Percentiles rank a stretch among this genome's conserved stretches.
These are phyloP conservation scores for Dromius quadrimaculatus DNA, from an alignment of 2,888 invertebrate species.

Conservation along the genomic window DNA sequence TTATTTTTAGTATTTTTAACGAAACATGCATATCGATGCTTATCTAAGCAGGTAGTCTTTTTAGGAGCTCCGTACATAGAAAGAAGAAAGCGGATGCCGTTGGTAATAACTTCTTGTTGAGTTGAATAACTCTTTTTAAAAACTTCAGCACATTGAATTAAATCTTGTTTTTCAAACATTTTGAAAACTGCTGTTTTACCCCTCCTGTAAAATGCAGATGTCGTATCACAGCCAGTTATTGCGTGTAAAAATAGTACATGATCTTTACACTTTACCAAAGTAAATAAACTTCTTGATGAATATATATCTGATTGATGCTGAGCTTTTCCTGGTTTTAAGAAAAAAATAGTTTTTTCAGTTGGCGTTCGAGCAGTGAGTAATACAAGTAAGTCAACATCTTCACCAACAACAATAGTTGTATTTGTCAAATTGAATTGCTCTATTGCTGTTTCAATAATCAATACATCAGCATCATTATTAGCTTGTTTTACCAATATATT, in stretches of 20 bases:
- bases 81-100: conserved; percentile 53
- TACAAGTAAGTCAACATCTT: too few species aligned
- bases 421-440: too few species aligned
- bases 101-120: conserved; percentile 46
- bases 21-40: conserved; percentile 55
- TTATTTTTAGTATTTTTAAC: conserved; percentile 55
- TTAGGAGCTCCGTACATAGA: too few species aligned
- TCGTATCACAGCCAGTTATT: too few species aligned
- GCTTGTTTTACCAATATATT: too few species aligned
- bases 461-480: too few species aligned
- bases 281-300: conserved; percentile 56
- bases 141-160: conserved; percentile 50
- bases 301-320: conserved; percentile 55
- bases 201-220: conserved; percentile 56
- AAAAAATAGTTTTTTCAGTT: conserved; percentile 57
- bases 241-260: conserved; percentile 54
- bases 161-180: too few species aligned
- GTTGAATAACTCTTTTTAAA: conserved; percentile 48
- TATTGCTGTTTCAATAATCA: too few species aligned
- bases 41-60: conserved; percentile 54
- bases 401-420: too few species aligned
- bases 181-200: conserved; percentile 57
- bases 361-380: too few species aligned
- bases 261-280: conserved; percentile 54
- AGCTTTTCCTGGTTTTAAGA: conserved; percentile 57